Evolutionary conservation across 2,888 invertebrate species (phyloP), one percentile per base, ranked within the genome.

Genomic region (Tyria jacobaeae): DNA sequence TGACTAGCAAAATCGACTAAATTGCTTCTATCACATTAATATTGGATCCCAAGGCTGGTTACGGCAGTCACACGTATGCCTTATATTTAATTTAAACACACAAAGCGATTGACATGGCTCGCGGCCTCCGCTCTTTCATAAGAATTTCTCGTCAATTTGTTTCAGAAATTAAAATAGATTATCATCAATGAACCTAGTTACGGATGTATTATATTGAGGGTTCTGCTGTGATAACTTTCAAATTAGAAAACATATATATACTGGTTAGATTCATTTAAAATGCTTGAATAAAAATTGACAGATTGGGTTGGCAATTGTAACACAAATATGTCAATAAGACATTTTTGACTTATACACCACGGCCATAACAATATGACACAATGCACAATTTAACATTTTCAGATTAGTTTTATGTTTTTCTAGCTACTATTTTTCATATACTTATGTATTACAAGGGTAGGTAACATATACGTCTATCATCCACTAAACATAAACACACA

Each of bases 81-180:
- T 83, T 85, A 87, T 90, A 90, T 91, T 92, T 92, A 91, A 92
- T 92, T 91, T 90, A 87, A 90, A 82, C 85, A 88, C 85, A 92
- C 91, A 92, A 92, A 85, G 87, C 90, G 86, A 89, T 89, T 88
- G 88, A 89, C 87, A 88, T 87, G 90, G 85, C 88, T 88, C 85
- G 89, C 85, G 84, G 78, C 80, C 80, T 86, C 84, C 85, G 82
- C 84, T 86, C 87, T 87, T 85, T 86, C 85, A 86, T 86, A 88
- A 87, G 85, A 81, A 84, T 66, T 80, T 73, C 82, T 85, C 81
- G 83, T 84, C 81, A 83, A 86, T 81, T 83, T 82, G 84, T 87
- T 86, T 86, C 80, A 79, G 75, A 82, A 76, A 83, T 84, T 81
- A 82, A 83, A 84, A 79, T 74, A 62, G 81, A 70, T 67, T 66